These are phyloP conservation scores for Stercorarius parasiticus DNA, from an alignment of 2,113 vertebrate genomes.

Conservation along the genomic window DNA sequence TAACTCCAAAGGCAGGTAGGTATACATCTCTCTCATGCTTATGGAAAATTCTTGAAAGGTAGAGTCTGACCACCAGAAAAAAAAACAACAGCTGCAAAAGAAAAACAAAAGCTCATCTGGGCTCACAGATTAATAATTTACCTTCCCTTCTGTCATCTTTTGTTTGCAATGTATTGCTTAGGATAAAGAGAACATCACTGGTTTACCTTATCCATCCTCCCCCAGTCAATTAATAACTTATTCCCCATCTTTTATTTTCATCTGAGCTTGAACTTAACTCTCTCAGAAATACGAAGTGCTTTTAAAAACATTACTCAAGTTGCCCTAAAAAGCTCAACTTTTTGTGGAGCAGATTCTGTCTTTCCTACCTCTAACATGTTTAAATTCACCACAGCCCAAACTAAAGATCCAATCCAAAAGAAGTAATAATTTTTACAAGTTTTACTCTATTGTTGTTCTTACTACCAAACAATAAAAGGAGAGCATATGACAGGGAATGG, in stretches of 20 bases:
- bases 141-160: neutral
- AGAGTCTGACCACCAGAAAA: neutral
- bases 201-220: neutral
- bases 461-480: neutral
- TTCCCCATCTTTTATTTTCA: neutral
- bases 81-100: neutral
- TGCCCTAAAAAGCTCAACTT: neutral
- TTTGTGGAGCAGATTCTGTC: neutral
- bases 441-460: neutral
- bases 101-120: neutral
- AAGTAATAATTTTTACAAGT: neutral
- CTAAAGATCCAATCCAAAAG: neutral
- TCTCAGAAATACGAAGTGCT: neutral
- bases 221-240: neutral
- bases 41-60: neutral
- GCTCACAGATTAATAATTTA: neutral
- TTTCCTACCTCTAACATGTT: neutral
- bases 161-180: neutral
- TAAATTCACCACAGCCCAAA: neutral
- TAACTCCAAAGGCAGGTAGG: neutral
- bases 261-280: neutral
- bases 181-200: neutral
- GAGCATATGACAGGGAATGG: neutral
- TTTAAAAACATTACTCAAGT: neutral
- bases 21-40: neutral